Conservation (phyloP, 2,888 invertebrate species). For the Leptopilina drosophilae region DNA sequence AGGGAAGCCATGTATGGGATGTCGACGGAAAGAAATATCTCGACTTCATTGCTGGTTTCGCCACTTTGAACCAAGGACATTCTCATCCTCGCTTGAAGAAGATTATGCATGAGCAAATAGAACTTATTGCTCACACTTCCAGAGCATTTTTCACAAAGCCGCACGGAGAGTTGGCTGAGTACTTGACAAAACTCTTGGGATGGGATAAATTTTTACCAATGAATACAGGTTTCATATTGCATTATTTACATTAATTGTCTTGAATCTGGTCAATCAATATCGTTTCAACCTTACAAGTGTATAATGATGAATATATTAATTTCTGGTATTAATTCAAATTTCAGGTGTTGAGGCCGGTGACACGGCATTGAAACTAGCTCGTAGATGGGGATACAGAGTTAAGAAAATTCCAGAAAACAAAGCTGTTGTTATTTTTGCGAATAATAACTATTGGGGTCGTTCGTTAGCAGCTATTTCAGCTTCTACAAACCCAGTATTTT, state of each 20-base stretch:
- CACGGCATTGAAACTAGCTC: conserved; percentile 86
- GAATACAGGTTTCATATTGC: conserved; percentile 82
- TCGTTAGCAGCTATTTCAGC: conserved; percentile 88
- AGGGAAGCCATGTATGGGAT: conserved; percentile 89
- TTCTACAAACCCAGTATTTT: conserved; percentile 86
- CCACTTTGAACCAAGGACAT: conserved; percentile 90
- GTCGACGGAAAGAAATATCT: conserved; percentile 87
- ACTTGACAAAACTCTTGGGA: conserved; percentile 84
- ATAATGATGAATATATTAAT: too few relatives aligned
- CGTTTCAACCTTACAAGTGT: too few relatives aligned
- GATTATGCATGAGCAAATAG: conserved; percentile 80
- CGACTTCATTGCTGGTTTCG: conserved; percentile 89
- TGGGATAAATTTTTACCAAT: conserved; percentile 89
- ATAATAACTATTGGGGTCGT: conserved; percentile 91
- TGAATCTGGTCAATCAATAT: too few relatives aligned
- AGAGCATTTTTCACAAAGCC: conserved; percentile 87
- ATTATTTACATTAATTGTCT: too few relatives aligned
- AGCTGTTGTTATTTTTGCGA: conserved; percentile 86
- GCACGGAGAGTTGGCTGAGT: conserved; percentile 87
- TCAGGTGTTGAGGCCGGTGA: conserved; percentile 89
- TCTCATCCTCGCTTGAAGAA: conserved; percentile 85
- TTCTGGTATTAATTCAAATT: conserved; percentile 10
- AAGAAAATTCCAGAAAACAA: conserved; percentile 84
- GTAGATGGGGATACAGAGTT: conserved; percentile 89
- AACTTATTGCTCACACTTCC: conserved; percentile 84